Evolutionary conservation across 2,113 vertebrate species (phyloP).

Genomic region (Okapia johnstoni): DNA sequence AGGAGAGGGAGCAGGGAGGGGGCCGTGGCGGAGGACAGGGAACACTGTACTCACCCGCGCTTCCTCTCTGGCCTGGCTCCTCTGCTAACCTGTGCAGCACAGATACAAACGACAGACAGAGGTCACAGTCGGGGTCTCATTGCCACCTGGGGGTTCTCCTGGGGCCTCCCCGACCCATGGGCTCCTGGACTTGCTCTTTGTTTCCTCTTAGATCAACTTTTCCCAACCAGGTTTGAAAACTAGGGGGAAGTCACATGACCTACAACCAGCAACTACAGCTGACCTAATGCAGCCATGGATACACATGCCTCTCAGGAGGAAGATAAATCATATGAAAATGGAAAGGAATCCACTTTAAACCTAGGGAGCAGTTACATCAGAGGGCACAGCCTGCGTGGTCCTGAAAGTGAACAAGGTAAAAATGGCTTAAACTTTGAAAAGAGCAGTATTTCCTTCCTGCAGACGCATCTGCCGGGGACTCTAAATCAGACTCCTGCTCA

Average conservation of each 20-base stretch:
- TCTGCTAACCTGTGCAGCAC: constrained; percentile 73
- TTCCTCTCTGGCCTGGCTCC: background rate
- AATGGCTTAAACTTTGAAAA: too few relatives aligned
- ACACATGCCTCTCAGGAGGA: background rate
- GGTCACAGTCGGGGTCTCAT: background rate
- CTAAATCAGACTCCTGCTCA: background rate
- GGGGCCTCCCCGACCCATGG: background rate
- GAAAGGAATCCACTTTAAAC: background rate
- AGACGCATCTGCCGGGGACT: background rate
- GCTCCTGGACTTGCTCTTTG: background rate
- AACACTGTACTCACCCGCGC: constrained; percentile 67
- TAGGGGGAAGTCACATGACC: background rate
- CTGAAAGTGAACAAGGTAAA: background rate
- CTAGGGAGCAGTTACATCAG: background rate
- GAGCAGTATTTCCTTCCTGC: background rate
- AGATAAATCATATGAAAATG: too few relatives aligned
- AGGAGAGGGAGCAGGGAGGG: background rate
- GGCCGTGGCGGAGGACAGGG: background rate
- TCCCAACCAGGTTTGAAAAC: background rate
- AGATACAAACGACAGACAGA: constrained; percentile 49
- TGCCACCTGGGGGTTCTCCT: background rate
- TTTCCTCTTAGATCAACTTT: background rate
- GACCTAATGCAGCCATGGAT: background rate
- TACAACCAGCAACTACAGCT: background rate
- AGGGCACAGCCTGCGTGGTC: background rate